Evolutionary conservation across 2,888 invertebrate genomes (phyloP).

Genomic region (Allophyes oxyacanthae): DNA sequence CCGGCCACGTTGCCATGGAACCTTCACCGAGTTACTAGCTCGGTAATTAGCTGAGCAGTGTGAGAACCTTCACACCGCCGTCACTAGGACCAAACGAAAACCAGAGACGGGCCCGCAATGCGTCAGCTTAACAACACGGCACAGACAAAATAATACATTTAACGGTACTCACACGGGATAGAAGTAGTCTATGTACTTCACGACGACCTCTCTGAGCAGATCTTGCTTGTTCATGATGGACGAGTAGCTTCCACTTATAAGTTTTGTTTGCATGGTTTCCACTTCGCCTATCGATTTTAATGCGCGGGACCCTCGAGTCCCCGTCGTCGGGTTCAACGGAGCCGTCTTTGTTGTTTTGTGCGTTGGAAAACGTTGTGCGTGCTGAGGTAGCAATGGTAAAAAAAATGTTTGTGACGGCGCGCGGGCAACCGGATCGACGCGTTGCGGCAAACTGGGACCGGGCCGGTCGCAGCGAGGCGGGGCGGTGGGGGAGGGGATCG

Average conservation of each 20-base stretch:
- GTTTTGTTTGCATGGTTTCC: conserved; percentile 88
- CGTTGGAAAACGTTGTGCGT: conserved; percentile 73
- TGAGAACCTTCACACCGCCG: conserved; percentile 76
- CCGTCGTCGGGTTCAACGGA: conserved; percentile 73
- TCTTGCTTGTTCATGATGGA: conserved; percentile 91
- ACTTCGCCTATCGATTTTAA: conserved; percentile 71
- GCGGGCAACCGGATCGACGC: conserved; percentile 86
- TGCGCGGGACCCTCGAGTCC: conserved; percentile 76
- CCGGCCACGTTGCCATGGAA: conserved; percentile 79
- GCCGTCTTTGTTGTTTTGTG: conserved; percentile 75
- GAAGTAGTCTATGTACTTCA: conserved; percentile 93
- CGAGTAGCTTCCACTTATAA: conserved; percentile 90
- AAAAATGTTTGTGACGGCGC: conserved; percentile 68
- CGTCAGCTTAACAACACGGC: conserved; percentile 63
- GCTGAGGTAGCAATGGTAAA: conserved; percentile 71
- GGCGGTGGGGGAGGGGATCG: conserved; percentile 71
- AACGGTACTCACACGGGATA: conserved; percentile 91
- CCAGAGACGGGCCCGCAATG: conserved; percentile 72
- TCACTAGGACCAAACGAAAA: conserved; percentile 52
- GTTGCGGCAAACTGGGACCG: conserved; percentile 87
- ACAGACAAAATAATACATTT: conserved; percentile 52
- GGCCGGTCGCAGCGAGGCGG: conserved; percentile 77
- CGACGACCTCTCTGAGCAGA: conserved; percentile 91
- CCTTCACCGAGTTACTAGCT: conserved; percentile 88
- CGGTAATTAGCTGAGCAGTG: conserved; percentile 75